phyloP scores from a whole-genome alignment of 2,113 vertebrate species.

The Scartelaos histophorus region DNA sequence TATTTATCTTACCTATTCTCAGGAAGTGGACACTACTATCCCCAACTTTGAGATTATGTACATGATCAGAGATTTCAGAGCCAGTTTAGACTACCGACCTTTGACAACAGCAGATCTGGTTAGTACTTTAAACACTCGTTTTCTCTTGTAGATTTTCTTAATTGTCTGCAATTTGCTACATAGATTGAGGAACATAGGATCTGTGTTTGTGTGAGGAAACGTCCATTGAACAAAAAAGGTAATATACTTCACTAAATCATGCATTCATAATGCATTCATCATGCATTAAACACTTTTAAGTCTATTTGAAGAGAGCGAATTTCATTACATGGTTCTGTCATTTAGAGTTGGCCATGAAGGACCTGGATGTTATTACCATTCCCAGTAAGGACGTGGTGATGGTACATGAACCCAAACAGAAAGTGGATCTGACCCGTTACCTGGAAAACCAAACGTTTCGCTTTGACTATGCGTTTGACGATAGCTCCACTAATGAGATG shows the following conservation, averaged over 20 bases:
- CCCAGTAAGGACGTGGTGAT: slow-evolving; percentile 99
- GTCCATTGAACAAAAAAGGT: slow-evolving; percentile 98
- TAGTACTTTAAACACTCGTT: slow-evolving; percentile 51
- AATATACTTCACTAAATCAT: too few species aligned
- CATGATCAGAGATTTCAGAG: slow-evolving; percentile 98
- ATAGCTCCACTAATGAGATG: slow-evolving; percentile 95
- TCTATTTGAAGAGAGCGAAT: background rate
- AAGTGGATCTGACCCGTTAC: slow-evolving; percentile 96
- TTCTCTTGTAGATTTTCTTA: background rate
- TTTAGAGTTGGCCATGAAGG: slow-evolving; percentile 88
- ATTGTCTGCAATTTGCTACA: slow-evolving; percentile 10
- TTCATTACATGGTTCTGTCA: slow-evolving; percentile 1
- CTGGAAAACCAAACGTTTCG: slow-evolving; percentile 99
- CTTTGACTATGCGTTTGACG: slow-evolving; percentile 98
- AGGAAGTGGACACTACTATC: slow-evolving; percentile 96
- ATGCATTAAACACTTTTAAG: background rate
- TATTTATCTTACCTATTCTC: slow-evolving; percentile 23
- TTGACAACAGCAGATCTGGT: slow-evolving; percentile 93
- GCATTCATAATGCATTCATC: too few species aligned
- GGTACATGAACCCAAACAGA: slow-evolving; percentile 99
- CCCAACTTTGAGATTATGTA: slow-evolving; percentile 99
- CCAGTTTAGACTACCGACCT: slow-evolving; percentile 94
- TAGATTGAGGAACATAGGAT: slow-evolving; percentile 98
- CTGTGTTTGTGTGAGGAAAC: slow-evolving; percentile 97
- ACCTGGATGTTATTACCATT: slow-evolving; percentile 97